Conservation (phyloP, 92 coral and sea anemone genomes). For the Parazoanthus darwini region DNA sequence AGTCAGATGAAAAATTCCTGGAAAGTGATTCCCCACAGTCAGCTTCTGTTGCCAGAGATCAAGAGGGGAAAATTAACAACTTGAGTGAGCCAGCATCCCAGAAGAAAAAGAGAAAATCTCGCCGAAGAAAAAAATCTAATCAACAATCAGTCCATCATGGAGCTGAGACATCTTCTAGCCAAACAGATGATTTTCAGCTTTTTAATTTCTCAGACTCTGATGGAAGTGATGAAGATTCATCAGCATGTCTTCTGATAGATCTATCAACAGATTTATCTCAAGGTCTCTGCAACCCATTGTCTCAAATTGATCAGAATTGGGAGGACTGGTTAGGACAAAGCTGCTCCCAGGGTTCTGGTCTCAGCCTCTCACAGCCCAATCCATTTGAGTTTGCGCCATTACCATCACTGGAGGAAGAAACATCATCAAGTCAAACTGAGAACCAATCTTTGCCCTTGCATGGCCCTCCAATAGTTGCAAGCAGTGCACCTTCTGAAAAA, state of each 20-base stretch:
- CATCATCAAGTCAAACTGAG: neutral
- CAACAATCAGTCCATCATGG: neutral
- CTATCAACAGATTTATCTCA: constrained; percentile 15
- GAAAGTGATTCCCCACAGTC: neutral
- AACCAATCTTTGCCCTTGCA: neutral
- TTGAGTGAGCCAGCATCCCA: neutral
- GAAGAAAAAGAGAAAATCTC: neutral
- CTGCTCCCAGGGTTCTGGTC: constrained; percentile 14
- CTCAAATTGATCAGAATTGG: neutral
- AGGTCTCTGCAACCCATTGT: neutral
- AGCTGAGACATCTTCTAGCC: neutral
- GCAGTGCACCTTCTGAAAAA: constrained; percentile 29
- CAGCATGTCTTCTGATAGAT: constrained; percentile 22
- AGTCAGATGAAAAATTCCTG: neutral
- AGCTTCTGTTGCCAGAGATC: neutral
- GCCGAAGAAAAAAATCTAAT: neutral
- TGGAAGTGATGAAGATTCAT: constrained; percentile 29
- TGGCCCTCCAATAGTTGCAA: neutral
- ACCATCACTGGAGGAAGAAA: neutral
- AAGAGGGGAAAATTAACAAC: neutral
- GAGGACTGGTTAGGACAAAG: neutral
- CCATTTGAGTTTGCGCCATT: constrained; percentile 5
- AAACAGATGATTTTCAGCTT: constrained; percentile 3
- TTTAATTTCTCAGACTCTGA: constrained; percentile 32
- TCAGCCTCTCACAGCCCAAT: constrained; percentile 21